Base-by-base conservation (phyloP, 2,113 vertebrate genomes). In the Ploceus nigricollis region DNA sequence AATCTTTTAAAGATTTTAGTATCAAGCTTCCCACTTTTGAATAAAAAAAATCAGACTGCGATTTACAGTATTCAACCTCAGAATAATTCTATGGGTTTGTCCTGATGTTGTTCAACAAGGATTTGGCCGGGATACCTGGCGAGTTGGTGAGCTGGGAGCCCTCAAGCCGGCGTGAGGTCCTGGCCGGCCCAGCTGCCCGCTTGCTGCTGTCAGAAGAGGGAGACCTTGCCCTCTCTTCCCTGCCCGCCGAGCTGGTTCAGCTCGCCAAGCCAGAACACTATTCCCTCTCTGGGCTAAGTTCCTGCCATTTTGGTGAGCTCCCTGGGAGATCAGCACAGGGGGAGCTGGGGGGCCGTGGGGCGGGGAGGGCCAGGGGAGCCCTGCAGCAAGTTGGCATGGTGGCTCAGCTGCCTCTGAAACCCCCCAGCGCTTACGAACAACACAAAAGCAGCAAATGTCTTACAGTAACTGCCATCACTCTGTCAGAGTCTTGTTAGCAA, bases 131-230 rank as follows among this genome's bases (percentile, higher is more conserved):
- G 63, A 2, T 15, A 30, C 28, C 54, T 19, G 60, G 58, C 10
- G 17, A 8, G 51, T 0, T 15, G 72, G 42, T 33, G 60, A 14
- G 69, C 51, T 2, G 30, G 66, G 22, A 65, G 40, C 53, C 37
- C 57, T 17, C 21, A 5, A 11, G 15, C 42, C 17, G 16, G 13
- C 23, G 4, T 13, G 69, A 75, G 39, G 33, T 71, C 58, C 37
- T 31, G 61, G 57, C 54, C 0, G 2, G 51, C 30, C 6, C 3
- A 24, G 81, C 47, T 1, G 2, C 57, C 54, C 7, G 1, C 42
- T 42, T 20, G 54, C 66, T 42, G 64, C 89, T 65, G 63, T 83
- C 71, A 19, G 58, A 30, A 94, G 89, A 83, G 88, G 82, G 80
- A 90, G 80, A 89, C 64, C 72, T 70, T 65, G 50, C 56, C 77